Evolutionary conservation across 2,888 invertebrate species (phyloP), one percentile per base, ranked within the genome.

Genomic region (Mesoligia furuncula): DNA sequence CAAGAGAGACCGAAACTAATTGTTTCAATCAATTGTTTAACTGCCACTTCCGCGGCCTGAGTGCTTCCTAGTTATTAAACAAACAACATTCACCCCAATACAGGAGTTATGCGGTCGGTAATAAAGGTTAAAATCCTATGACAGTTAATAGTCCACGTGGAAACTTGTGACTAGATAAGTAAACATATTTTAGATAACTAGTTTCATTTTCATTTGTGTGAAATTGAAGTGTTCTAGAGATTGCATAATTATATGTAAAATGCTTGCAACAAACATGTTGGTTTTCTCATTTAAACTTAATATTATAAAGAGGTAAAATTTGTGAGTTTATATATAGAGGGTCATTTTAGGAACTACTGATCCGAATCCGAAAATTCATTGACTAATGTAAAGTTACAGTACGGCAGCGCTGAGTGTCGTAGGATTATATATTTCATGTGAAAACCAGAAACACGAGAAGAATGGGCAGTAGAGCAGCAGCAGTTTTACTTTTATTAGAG

Each of bases 21-120:
- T 83, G 77, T 79, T 80, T 88, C 73, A 85, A 82, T 84, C 85
- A 88, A 82, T 88, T 83, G 78, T 83, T 82, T 74, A 81, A 70
- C 72, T 72, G 66, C 71, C 66, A 83, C 77, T 84, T 84, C 80
- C 75, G 73, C 36, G 51, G 31, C 61, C 64, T 57, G 80, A 87
- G 83, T 83, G 84, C 84, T 87, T 81, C 78, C 73, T 81, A 73
- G 67, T 83, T 77, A 76, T 66, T 75, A 69, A 61, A 67, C 59
- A 54, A 48, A 39, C 39, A 31, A 13, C 39, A 24, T 42, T 67
- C 57, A 74, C 31, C 36, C 24, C 6, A 77, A 62, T 67, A 15
- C 59, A 74, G 20, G n/a, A 51, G 42, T n/a, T 79, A 48, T 54
- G 20, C 6, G 0, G n/a, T n/a, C 39, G 15, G 1, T 0, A 2